Base-by-base conservation (phyloP, 2,113 vertebrate species). In the Ranitomeya imitator region DNA sequence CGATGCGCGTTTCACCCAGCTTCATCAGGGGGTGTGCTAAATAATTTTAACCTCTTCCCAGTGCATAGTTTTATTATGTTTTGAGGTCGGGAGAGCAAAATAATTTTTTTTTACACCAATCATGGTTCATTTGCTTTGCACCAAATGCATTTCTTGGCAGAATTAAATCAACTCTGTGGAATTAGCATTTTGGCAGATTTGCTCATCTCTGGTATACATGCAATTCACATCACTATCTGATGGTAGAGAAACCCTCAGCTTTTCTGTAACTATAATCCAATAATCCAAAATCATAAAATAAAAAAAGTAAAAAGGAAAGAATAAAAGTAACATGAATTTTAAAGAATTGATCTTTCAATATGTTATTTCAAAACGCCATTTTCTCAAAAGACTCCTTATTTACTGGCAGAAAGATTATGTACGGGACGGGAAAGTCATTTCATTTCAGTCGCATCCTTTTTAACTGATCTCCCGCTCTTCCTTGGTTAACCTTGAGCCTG, bases 401-500 rank as follows among this genome's bases (percentile, higher is more conserved):
- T 83, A 83, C 6, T 89, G 61, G 90, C 61, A 78, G 77, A 78
- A 91, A 71, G 79, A 90, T 79, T 89, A 88, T 83, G 6, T 82
- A 4, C 12, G 14, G 82, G 52, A 77, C 77, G 67, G 67, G 10
- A 90, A 89, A 86, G 14, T 0, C 31, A 85, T 79, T 89, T 88
- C 37, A 87, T 18, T 1, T 87, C 11, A 69, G 4, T 67, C 88
- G 71, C 83, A 85, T 86, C 2, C 2, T 6, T 76, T 76, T 60
- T 19, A 26, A 26, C 88, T 55, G 89, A 12, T 45, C 19, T 15
- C 67, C 88, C 86, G 26, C 61, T 86, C 87, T 86, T 79, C 85
- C 79, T 86, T 80, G 79, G 84, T 91, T 92, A 86, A 26, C 14
- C 87, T 90, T 85, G 14, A 45, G n/a, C 74, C 23, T 87, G 85